Percentiles rank a stretch among this genome's conserved stretches.
Conservation (phyloP, 2,113 vertebrate genomes). For the Callorhinus ursinus region DNA sequence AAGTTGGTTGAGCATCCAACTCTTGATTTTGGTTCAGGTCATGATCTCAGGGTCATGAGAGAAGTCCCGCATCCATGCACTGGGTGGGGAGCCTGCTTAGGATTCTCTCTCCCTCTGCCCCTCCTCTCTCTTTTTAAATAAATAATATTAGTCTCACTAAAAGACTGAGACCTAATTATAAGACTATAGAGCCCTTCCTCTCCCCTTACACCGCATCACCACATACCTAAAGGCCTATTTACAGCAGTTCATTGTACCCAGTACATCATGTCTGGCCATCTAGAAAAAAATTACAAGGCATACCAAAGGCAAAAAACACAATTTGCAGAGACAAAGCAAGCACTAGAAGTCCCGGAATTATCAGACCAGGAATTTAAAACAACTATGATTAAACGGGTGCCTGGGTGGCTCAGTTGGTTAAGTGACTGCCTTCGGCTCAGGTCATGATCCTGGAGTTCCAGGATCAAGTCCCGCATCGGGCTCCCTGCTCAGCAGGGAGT, state of each 20-base stretch:
- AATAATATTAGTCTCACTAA: background rate
- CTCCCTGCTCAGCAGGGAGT: too few species aligned
- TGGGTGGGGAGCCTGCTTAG: background rate
- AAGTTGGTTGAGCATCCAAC: background rate
- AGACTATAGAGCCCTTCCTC: background rate
- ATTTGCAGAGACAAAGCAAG: background rate
- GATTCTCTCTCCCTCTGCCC: background rate
- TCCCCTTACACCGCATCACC: background rate
- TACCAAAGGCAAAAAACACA: background rate
- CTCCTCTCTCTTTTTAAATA: too few species aligned
- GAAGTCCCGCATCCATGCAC: background rate
- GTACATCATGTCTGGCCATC: background rate
- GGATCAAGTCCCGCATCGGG: too few species aligned
- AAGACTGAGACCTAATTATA: background rate
- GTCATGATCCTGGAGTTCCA: too few species aligned
- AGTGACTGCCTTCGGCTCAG: too few species aligned
- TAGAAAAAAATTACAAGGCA: background rate
- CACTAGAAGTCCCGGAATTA: background rate
- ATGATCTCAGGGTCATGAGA: background rate
- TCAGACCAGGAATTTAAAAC: background rate
- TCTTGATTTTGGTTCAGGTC: background rate
- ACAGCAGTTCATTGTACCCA: background rate
- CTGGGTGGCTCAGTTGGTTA: too few species aligned
- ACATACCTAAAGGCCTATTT: background rate
- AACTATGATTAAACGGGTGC: background rate